phyloP scores from a whole-genome alignment of 2,113 vertebrate genomes.

The Ahaetulla prasina region DNA sequence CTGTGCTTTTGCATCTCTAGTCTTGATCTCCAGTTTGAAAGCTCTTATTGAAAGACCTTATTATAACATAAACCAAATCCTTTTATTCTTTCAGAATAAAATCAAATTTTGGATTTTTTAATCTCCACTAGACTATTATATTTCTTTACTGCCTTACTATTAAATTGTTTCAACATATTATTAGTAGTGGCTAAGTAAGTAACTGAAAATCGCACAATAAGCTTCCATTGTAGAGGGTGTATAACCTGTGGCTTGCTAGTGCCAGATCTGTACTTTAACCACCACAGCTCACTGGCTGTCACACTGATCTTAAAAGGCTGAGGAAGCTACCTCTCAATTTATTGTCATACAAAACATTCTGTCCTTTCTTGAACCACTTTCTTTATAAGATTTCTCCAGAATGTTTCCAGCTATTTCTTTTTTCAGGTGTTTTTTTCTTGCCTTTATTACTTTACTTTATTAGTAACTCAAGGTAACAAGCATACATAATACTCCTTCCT shows the following conservation, averaged over 20 bases:
- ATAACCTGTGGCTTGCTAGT: not conserved
- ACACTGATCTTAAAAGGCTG: not conserved
- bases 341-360: not conserved
- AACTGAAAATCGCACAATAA: not conserved
- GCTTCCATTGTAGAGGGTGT: not conserved
- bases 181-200: not conserved
- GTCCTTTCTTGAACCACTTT: not conserved
- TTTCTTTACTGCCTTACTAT: not conserved
- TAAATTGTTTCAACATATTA: not conserved
- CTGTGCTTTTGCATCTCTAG: not conserved
- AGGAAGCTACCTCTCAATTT: not conserved
- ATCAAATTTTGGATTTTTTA: not conserved
- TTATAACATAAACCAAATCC: not conserved
- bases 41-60: not conserved
- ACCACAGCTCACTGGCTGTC: not conserved
- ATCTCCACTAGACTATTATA: not conserved
- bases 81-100: not conserved
- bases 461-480: not conserved
- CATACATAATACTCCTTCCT: not conserved
- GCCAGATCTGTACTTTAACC: not conserved
- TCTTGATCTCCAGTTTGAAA: not conserved
- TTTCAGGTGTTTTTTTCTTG: not conserved
- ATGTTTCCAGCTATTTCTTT: not conserved
- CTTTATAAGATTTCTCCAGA: not conserved
- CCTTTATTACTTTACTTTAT: not conserved